Base-by-base conservation (phyloP, 53 echinoderm and acorn worm species). In the Henricia sp. region DNA sequence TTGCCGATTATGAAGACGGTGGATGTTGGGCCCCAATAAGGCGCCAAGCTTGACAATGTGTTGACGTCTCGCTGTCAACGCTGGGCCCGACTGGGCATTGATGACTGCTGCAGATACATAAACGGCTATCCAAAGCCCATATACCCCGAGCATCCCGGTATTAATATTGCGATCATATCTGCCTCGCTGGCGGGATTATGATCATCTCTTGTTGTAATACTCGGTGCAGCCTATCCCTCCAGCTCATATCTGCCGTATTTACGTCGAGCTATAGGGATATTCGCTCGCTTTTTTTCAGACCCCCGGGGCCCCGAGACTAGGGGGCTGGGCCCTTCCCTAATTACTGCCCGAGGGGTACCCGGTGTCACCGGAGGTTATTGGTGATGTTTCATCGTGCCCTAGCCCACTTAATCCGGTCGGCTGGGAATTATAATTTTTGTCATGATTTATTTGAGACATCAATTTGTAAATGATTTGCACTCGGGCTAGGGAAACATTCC, bases 1-100 rank as follows among this genome's bases (percentile, higher is more conserved):
- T 78, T 78, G 78, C 78, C 78, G 78, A 78, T 78, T 78, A 78
- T 62, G 78, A 78, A 62, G 78, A 63, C 78, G 78, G 57, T 78
- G 62, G 78, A 62, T 62, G 64, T 57, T 62, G 62, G 78, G 43
- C 78, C 78, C 78, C 78, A 78, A 44, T 42, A 78, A 78, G 78
- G 78, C 78, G 78, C 78, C 78, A 78, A 32, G 28, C 43, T 33
- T 78, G 78, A 78, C 78, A 78, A 36, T 44, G 62, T 44, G 78
- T 38, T 78, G 78, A 78, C 78, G 38, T 43, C 41, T n/a, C n/a
- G 43, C 78, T 78, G 78, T 78, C 78, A 78, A 24, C 78, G 56
- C 78, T 23, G 42, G 44, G 42, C 46, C 78, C 30, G 78, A 63
- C 64, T 78, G 30, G 78, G 78, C 63, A 37, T 10, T 64, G 78